A percentile compares a stretch with the other conserved stretches of the same genome.
phyloP scores from a whole-genome alignment of 2,113 vertebrate genomes.

The Dolichallabes microphthalmus region DNA sequence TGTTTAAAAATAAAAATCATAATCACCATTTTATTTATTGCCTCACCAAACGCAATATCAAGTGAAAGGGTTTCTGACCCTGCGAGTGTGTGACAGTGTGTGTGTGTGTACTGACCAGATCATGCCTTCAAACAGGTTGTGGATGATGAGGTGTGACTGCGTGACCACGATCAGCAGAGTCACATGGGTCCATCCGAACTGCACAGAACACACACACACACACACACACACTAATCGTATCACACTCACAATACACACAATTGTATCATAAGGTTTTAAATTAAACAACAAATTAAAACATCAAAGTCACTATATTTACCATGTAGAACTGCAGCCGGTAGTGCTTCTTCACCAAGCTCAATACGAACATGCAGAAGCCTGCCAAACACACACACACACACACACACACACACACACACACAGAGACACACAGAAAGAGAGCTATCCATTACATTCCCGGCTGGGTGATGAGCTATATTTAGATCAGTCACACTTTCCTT shows the following conservation, averaged over 20 bases:
- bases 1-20: neutral
- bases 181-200: constrained; percentile 99
- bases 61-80: neutral
- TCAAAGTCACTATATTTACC: constrained; percentile 75
- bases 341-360: constrained; percentile 98
- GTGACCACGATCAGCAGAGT: constrained; percentile 95
- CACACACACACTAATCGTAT: too few relatives aligned
- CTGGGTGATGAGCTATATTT: constrained; percentile 31
- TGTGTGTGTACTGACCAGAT: constrained; percentile 83
- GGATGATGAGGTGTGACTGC: constrained; percentile 97
- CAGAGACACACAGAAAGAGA: constrained; percentile 24
- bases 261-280: too few relatives aligned
- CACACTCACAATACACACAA: neutral
- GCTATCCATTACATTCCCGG: constrained; percentile 14
- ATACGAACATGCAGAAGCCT: constrained; percentile 98
- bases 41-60: neutral
- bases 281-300: neutral
- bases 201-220: constrained; percentile 16
- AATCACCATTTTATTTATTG: neutral
- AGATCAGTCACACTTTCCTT: constrained; percentile 3
- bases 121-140: constrained; percentile 98
- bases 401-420: constrained; percentile 33
- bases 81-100: neutral
- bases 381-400: constrained; percentile 35
- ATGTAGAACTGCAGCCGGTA: constrained; percentile 99